Conservation (phyloP, 2,797 vertebrate genomes). For the Phrynocephalus guinanensis region DNA sequence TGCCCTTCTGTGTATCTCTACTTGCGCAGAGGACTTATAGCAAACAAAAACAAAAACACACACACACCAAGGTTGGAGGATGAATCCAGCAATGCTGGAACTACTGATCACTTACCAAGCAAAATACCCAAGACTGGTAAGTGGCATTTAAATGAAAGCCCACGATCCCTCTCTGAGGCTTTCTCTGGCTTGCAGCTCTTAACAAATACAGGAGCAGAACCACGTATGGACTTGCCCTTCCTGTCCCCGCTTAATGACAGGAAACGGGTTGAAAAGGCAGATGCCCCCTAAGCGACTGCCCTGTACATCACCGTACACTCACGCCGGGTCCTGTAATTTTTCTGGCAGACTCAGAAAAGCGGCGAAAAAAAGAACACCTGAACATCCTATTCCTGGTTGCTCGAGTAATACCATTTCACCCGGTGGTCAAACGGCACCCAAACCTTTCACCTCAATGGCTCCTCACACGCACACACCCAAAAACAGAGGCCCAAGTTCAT, state of each 20-base stretch:
- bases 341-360: neutral
- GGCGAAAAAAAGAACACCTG: neutral
- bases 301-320: neutral
- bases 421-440: neutral
- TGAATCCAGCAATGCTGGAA: neutral
- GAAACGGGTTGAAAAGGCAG: neutral
- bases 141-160: neutral
- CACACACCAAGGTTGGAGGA: neutral
- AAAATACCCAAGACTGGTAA: neutral
- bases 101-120: neutral
- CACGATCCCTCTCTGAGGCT: neutral
- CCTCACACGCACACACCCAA: neutral
- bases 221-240: neutral
- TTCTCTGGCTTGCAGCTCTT: neutral
- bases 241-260: neutral
- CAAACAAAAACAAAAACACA: neutral
- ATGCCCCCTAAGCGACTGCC: neutral
- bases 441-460: neutral
- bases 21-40: neutral
- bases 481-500: neutral
- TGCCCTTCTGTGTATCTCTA: neutral
- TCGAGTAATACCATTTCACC: neutral
- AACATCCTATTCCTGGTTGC: neutral
- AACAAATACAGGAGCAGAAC: neutral
- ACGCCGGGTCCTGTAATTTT: neutral